phyloP scores from a whole-genome alignment of 2,888 invertebrate genomes.

The Caenorhabditis imperialis region DNA sequence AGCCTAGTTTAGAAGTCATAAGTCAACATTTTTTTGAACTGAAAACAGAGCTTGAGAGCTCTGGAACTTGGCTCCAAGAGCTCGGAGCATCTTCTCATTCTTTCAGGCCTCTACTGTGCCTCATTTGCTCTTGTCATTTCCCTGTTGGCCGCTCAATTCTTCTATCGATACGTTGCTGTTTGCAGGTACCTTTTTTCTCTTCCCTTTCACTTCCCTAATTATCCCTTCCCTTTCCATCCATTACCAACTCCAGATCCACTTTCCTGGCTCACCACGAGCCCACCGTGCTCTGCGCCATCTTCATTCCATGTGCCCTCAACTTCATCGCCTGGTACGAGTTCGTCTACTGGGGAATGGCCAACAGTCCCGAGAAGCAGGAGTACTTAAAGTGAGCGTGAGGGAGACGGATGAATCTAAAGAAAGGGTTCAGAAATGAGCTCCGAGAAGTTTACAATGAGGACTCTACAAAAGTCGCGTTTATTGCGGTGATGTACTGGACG shows the following conservation, averaged over 20 bases:
- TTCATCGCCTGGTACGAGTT: slow-evolving; percentile 20
- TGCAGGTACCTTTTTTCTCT: slow-evolving; percentile 11
- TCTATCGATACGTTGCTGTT: slow-evolving; percentile 35
- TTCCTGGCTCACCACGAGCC: slow-evolving; percentile 17
- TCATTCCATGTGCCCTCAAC: slow-evolving; percentile 9
- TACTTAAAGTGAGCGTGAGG: slow-evolving; percentile 14
- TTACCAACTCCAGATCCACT: slow-evolving; percentile 10
- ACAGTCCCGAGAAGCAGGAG: slow-evolving; percentile 16
- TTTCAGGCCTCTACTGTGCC: slow-evolving; percentile 37
- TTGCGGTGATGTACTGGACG: slow-evolving; percentile 22
- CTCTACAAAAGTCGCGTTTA: slow-evolving; percentile 1
- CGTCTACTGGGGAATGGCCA: slow-evolving; percentile 24
- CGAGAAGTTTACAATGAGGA: neutral
- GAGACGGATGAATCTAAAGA: neutral
- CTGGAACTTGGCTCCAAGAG: too few relatives aligned
- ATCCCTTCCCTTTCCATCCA: too few relatives aligned
- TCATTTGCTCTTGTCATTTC: slow-evolving; percentile 41
- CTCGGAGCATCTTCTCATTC: too few relatives aligned
- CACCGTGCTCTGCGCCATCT: neutral
- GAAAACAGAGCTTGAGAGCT: neutral
- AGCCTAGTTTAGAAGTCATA: too few relatives aligned
- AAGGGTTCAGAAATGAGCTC: slow-evolving; percentile 14
- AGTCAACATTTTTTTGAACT: too few relatives aligned
- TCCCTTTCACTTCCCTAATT: neutral
- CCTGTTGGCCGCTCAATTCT: slow-evolving; percentile 33